Evolutionary conservation across 2,113 vertebrate genomes (phyloP).

Genomic region (Manacus vitellinus): DNA sequence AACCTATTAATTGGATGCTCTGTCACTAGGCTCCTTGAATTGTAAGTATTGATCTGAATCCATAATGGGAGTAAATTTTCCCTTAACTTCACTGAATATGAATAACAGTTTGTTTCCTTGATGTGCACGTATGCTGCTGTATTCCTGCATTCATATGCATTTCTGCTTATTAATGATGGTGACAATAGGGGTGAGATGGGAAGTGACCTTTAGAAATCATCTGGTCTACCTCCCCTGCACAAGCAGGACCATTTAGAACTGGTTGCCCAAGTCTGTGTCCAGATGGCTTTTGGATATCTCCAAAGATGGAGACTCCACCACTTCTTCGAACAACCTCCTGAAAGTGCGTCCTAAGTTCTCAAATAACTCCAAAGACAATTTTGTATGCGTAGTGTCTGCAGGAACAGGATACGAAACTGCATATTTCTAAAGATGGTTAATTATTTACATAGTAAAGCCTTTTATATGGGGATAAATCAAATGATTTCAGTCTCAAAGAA

Average conservation of each 20-base stretch:
- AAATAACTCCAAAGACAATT: background rate
- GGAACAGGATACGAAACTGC: background rate
- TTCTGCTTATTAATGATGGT: background rate
- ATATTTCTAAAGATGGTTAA: background rate
- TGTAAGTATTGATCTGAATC: background rate
- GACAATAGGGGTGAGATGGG: background rate
- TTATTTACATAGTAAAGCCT: background rate
- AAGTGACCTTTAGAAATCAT: background rate
- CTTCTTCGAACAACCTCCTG: background rate
- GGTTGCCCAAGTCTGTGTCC: background rate
- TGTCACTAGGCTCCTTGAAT: background rate
- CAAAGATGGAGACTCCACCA: background rate
- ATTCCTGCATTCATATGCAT: background rate
- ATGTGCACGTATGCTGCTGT: background rate
- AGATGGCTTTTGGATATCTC: background rate
- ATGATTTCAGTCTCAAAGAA: background rate
- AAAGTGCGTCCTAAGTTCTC: background rate
- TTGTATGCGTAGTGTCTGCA: background rate
- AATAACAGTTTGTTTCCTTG: background rate
- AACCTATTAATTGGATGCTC: background rate
- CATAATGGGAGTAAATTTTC: background rate
- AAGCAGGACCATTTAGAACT: background rate
- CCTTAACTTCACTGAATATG: background rate
- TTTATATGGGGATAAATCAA: background rate
- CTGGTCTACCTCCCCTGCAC: background rate